Base-by-base conservation (phyloP, 2,797 vertebrate genomes). In the Rhabdophis nuchalis region DNA sequence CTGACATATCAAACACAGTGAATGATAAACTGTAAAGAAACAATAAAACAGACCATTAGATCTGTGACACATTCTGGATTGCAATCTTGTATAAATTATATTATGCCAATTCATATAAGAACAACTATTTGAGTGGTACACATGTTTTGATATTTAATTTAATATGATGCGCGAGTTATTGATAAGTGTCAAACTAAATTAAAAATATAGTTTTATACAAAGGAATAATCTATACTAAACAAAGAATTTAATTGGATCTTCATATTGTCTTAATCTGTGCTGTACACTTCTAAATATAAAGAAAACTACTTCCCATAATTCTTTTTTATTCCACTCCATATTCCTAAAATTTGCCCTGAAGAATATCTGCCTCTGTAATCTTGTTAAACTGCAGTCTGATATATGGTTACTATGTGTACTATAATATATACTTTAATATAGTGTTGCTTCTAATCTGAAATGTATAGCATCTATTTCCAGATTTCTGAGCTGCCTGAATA, bases 1-100 rank as follows among this genome's bases (percentile, higher is more conserved):
- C 99, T 50, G 99, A 99, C 99, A 99, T 99, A 96, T 99, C 99
- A 97, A 99, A 99, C 87, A 99, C 99, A 90, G 99, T 99, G 97
- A 99, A 99, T 93, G 98, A 99, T 92, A 99, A 98, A 97, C 99
- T 99, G 93, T 36, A 95, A 96, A 94, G 36, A 93, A 57, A 13
- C 4, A 86, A 57, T 95, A 87, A 96, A 92, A 32, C 14, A 95
- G 4, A 86, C 41, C 68, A 85, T 88, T 93, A 60, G 32, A 93
- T 60, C 20, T 88, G 36, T n/a, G 87, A 56, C 3, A 10, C 23
- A 52, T 88, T 91, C 12, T 64, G 6, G 50, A 41, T 29, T 88
- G 54, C 11, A 89, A 88, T 61, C 8, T 25, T 36, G 77, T 77
- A 29, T 18, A 88, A 52, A 88, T n/a, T n/a, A 46, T 54, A 82